These are phyloP conservation scores for Eledona agricola DNA, from an alignment of 2,888 invertebrate genomes.

Conservation along the genomic window DNA sequence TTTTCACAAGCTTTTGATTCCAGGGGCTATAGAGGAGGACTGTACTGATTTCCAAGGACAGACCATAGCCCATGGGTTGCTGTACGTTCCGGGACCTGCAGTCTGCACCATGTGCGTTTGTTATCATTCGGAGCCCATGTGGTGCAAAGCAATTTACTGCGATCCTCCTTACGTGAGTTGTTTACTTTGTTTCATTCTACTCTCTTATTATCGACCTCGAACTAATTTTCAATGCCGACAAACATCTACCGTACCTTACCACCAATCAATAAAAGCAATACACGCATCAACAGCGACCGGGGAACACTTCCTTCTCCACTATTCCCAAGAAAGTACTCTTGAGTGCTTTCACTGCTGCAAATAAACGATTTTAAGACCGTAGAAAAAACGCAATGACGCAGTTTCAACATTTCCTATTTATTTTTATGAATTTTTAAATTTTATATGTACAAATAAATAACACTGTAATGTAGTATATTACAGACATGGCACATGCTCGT, in stretches of 20 bases:
- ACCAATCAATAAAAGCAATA: conserved; percentile 20
- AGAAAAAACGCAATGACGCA: no score
- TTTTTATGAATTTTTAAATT: no score
- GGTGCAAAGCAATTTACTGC: conserved; percentile 89
- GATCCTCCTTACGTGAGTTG: conserved; percentile 84
- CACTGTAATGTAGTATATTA: no score
- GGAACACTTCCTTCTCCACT: conserved; percentile 14
- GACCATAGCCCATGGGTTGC: conserved; percentile 78
- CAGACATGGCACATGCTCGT: no score
- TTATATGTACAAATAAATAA: no score
- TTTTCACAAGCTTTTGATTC: conserved; percentile 43
- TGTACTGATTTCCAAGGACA: conserved; percentile 86
- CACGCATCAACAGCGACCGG: background rate
- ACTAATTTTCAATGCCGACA: conserved; percentile 9
- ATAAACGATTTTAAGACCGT: background rate
- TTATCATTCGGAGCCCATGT: conserved; percentile 85
- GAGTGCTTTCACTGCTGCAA: background rate
- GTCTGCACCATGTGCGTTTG: conserved; percentile 87
- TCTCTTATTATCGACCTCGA: background rate
- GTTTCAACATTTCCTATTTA: no score
- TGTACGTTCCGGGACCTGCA: conserved; percentile 86
- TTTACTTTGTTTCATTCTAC: conserved; percentile 5
- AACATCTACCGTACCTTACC: background rate
- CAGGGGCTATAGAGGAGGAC: conserved; percentile 78
- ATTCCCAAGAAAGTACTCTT: conserved; percentile 17